A percentile compares a stretch with the other conserved stretches of the same genome.
Conservation (phyloP, 2,888 invertebrate genomes). For the Agapetus fuscipes region DNA sequence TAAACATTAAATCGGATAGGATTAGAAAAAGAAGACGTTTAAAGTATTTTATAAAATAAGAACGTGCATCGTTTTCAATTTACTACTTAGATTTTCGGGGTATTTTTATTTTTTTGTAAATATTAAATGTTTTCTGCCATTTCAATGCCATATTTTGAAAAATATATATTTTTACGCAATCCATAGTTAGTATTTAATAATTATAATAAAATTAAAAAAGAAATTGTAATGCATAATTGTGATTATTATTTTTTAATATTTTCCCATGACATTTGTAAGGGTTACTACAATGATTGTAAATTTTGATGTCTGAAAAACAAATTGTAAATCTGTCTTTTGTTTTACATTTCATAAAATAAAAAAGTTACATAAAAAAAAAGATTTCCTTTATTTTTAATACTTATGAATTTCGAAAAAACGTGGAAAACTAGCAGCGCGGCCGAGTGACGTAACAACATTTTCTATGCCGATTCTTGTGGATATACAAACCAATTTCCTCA, state of each 20-base stretch:
- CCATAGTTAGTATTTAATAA: no score
- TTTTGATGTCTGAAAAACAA: background rate
- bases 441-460: no score
- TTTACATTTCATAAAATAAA: slow-evolving; percentile 21
- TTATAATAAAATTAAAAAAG: no score
- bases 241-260: background rate
- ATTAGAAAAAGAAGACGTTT: slow-evolving; percentile 6
- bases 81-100: slow-evolving; percentile 12
- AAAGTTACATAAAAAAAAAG: slow-evolving; percentile 6
- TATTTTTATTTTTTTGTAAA: slow-evolving; percentile 15
- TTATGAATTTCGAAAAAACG: no score
- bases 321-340: slow-evolving; percentile 18
- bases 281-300: background rate
- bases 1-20: no score
- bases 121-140: slow-evolving; percentile 14
- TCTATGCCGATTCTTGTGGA: no score
- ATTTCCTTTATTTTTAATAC: background rate
- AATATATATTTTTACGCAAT: background rate
- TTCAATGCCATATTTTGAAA: slow-evolving; percentile 18
- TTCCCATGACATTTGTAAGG: slow-evolving; percentile 1
- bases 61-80: slow-evolving; percentile 15
- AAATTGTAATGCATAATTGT: slow-evolving; percentile 1
- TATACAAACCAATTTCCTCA: no score
- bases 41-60: slow-evolving; percentile 9
- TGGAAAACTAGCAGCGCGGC: no score